Base-by-base conservation (phyloP, 2,888 invertebrate genomes). In the Apotomis capreana region DNA sequence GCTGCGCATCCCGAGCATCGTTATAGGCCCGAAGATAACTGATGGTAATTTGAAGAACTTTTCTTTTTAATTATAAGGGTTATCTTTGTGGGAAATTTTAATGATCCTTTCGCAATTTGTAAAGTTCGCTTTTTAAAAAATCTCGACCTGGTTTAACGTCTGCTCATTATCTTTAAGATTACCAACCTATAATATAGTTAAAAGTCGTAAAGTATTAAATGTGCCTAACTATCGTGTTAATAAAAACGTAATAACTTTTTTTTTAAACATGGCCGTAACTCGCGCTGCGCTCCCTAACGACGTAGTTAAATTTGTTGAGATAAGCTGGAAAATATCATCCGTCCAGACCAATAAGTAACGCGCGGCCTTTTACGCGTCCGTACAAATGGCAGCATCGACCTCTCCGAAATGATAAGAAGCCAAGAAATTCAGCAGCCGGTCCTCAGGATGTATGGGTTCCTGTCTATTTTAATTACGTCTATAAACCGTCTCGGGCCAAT, bases 391-490 rank as follows among this genome's bases (percentile, higher is more conserved):
- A 13, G 13, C 72, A 59, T 68, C 68, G 68, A 63, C 68, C 72
- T 62, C 72, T 68, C 57, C 61, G 13, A 62, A 68, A 68, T 72
- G 68, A 72, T 72, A 72, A 72, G 72, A 72, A 72, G 72, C 72
- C 72, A 58, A 72, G 72, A 72, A 72, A 72, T 72, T 72, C 58
- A 59, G 69, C 63, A 72, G 68, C 71, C 65, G 67, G 65, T 67
- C 46, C 70, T 71, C 70, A 72, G 72, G 72, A 72, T 72, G 68
- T 72, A 72, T 63, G 72, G 72, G 62, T 72, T 72, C 78, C 78
- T 78, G 81, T 78, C 77, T 78, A 81, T 80, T 82, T 83, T 83
- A 84, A 82, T 83, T 80, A 81, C 77, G 76, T 72, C 80, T 79
- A 79, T 80, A 82, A 83, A 85, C 82, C 80, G 78, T 77, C 77